These are phyloP conservation scores for Chascanopsetta lugubris DNA, from an alignment of 2,113 vertebrate species.

Conservation along the genomic window DNA sequence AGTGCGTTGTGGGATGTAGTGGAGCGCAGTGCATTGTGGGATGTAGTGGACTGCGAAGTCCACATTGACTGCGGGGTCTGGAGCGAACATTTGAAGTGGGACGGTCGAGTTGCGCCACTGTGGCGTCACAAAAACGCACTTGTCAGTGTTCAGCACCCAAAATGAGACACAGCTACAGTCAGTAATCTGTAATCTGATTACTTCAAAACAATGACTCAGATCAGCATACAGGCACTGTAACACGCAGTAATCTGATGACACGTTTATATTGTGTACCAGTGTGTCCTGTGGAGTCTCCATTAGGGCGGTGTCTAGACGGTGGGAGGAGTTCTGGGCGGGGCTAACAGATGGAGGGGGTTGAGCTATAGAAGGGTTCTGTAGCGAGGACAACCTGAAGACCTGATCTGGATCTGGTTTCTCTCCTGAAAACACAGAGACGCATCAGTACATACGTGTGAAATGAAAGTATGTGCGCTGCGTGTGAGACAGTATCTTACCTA, in stretches of 20 bases:
- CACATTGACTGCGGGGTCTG: too few species aligned
- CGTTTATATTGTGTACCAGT: constrained; percentile 81
- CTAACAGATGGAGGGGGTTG: constrained; percentile 87
- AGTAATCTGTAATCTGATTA: background rate
- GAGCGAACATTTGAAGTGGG: too few species aligned
- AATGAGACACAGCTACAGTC: too few species aligned
- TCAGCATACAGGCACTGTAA: background rate
- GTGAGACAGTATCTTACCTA: constrained; percentile 82
- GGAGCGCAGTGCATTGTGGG: too few species aligned
- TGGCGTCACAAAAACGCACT: too few species aligned
- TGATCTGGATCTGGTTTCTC: constrained; percentile 98
- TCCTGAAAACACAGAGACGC: constrained; percentile 80
- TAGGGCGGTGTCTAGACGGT: constrained; percentile 92
- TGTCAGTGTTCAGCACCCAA: too few species aligned
- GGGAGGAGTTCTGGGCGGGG: constrained; percentile 88
- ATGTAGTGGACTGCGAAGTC: too few species aligned
- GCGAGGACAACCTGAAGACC: constrained; percentile 94
- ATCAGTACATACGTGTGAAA: background rate
- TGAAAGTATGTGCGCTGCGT: background rate
- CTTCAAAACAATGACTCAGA: too few species aligned
- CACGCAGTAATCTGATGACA: background rate
- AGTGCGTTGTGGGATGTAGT: too few species aligned
- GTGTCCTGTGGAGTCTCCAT: constrained; percentile 98
- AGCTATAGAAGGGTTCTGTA: constrained; percentile 89
- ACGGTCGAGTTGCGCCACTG: too few species aligned